phyloP scores from a whole-genome alignment of 2,797 vertebrate genomes.

The Propithecus deckenii region DNA sequence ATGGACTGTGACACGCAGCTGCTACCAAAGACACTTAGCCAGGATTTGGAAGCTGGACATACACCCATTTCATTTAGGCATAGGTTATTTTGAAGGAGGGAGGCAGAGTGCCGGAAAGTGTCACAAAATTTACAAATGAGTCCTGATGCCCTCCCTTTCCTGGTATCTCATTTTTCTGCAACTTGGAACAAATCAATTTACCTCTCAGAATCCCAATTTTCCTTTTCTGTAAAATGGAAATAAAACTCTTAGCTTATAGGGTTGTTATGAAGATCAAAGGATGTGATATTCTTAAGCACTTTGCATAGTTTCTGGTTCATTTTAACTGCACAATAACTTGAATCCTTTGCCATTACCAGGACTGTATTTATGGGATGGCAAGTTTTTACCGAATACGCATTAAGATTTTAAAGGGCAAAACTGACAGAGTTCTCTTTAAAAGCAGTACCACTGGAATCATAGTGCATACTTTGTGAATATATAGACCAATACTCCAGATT shows the following conservation, averaged over 20 bases:
- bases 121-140: not conserved
- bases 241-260: not conserved
- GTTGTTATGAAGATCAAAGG: not conserved
- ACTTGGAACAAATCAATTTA: not conserved
- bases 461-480: not conserved
- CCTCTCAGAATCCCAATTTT: not conserved
- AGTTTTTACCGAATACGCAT: not conserved
- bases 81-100: not conserved
- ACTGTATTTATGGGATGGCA: not conserved
- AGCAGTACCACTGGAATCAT: not conserved
- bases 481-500: not conserved
- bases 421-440: not conserved
- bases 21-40: not conserved
- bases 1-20: not conserved
- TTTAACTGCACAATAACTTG: not conserved
- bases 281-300: not conserved
- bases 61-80: not conserved
- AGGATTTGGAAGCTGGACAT: not conserved
- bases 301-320: not conserved
- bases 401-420: not conserved
- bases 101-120: not conserved
- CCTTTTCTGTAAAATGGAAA: constrained; percentile 5
- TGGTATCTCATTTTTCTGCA: not conserved
- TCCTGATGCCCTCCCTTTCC: not conserved
- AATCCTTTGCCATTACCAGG: not conserved